These are phyloP conservation scores for Anarrhichthys ocellatus DNA, from an alignment of 2,113 vertebrate species.

Conservation along the genomic window DNA sequence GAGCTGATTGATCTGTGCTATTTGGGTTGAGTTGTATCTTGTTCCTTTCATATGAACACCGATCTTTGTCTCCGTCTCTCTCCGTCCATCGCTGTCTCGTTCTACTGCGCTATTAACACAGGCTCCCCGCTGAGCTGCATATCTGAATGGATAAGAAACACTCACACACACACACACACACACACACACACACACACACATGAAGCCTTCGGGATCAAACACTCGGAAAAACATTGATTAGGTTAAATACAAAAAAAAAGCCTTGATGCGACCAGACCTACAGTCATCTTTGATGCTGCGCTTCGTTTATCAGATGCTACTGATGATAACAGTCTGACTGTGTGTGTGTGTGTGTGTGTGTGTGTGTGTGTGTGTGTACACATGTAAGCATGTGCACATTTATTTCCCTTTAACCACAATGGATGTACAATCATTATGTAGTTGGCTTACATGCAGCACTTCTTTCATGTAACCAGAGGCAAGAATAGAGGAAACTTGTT, in stretches of 20 bases:
- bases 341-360: slow-evolving; percentile 7
- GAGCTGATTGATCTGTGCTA: slow-evolving; percentile 77
- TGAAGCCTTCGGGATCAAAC: slow-evolving; percentile 49
- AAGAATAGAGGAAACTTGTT: slow-evolving; percentile 23
- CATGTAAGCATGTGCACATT: slow-evolving; percentile 15
- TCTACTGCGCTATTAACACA: slow-evolving; percentile 47
- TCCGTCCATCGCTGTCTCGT: slow-evolving; percentile 33
- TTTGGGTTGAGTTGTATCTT: slow-evolving; percentile 39
- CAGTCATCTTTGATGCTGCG: slow-evolving; percentile 54
- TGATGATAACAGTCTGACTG: slow-evolving; percentile 30
- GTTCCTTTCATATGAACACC: slow-evolving; percentile 56
- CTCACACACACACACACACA: background rate
- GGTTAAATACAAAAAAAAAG: slow-evolving; percentile 41
- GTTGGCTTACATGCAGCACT: slow-evolving; percentile 15
- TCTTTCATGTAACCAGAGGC: slow-evolving; percentile 46
- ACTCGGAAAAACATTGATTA: slow-evolving; percentile 60
- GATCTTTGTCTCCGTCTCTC: slow-evolving; percentile 57
- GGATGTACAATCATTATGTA: slow-evolving; percentile 12
- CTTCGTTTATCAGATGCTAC: slow-evolving; percentile 53
- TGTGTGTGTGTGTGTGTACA: background rate
- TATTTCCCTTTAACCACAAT: slow-evolving; percentile 32
- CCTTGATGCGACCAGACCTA: slow-evolving; percentile 31
- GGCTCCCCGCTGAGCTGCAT: slow-evolving; percentile 40
- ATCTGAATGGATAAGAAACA: slow-evolving; percentile 31
- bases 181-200: slow-evolving; percentile 9